Evolutionary conservation across 2,113 vertebrate genomes (phyloP), one percentile per base, ranked within the genome.

Genomic region (Pleuronectes platessa): DNA sequence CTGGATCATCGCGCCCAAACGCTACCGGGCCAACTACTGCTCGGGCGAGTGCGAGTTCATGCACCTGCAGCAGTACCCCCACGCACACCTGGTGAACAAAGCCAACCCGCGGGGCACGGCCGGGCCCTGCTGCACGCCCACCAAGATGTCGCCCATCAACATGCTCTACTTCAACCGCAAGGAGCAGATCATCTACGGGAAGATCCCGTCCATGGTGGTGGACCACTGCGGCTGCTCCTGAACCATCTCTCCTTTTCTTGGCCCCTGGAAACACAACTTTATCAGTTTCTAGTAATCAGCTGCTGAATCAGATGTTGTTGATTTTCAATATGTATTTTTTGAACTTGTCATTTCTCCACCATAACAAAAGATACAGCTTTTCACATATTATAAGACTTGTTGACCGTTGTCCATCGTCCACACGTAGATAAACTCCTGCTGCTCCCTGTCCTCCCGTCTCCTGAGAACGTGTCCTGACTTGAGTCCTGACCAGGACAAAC

Each of bases 91-190:
- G 0, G 97, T 98, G 24, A 97, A 98, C 90, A 97, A 98, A 87
- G 97, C 97, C 81, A 99, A 97, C 79, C 98, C 97, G 1, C 90
- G 96, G 11, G 97, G 97, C 37, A 96, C 97, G 0, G 98, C 96
- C 0, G 98, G 97, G 21, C 98, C 97, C 51, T 99, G 98, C 94
- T 99, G 98, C 89, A 99, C 97, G 0, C 98, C 98, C 69, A 97
- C 97, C 78, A 99, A 99, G 94, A 98, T 99, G 97, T 99, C 98
- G 2, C 95, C 98, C 76, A 99, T 99, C 91, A 99, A 99, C 84
- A 99, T 99, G 97, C 91, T 99, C 15, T 99, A 99, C 93, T 98
- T 99, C 93, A 99, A 99, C 27, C 95, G 95, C 91, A 97, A 98
- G 85, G 97, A 99, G 94, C 97, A 99, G 92, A 99, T 99, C 74